Percentiles rank a stretch among this genome's conserved stretches.
These are phyloP conservation scores for Oriolus oriolus DNA, from an alignment of 2,113 vertebrate genomes.

Conservation along the genomic window DNA sequence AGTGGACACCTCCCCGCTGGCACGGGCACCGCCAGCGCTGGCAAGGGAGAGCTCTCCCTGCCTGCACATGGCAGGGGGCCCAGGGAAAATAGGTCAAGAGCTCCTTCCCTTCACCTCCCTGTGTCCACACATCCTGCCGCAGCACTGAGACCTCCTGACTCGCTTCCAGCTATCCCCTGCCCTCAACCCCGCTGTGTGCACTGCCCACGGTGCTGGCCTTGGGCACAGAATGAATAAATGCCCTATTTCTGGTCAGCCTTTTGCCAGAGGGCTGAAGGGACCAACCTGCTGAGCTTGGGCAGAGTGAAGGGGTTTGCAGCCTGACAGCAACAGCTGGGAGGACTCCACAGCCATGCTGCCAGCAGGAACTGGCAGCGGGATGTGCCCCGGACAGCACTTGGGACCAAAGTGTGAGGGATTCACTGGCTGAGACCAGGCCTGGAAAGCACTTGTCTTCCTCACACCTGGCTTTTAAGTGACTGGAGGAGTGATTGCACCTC, in stretches of 20 bases:
- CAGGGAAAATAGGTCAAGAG: neutral
- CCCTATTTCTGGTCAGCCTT: neutral
- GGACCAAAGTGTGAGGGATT: neutral
- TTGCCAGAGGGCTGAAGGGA: neutral
- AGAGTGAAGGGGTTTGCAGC: neutral
- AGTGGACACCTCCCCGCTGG: neutral
- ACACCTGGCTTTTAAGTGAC: neutral
- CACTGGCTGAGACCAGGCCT: neutral
- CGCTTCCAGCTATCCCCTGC: neutral
- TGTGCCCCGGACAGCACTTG: neutral
- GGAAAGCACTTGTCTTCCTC: neutral
- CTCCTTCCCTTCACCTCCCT: neutral
- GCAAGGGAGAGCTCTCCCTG: neutral
- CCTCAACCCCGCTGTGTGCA: fast-evolving
- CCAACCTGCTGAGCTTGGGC: neutral
- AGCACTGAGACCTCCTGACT: neutral
- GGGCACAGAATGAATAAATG: neutral
- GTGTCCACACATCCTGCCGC: fast-evolving
- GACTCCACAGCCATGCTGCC: neutral
- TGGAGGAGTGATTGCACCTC: neutral
- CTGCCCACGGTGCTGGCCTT: fast-evolving
- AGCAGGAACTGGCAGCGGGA: neutral
- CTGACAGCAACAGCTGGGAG: neutral
- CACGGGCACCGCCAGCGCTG: fast-evolving
- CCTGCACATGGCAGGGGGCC: neutral